Base-by-base conservation (phyloP, 2,888 invertebrate species). In the Andrena hattorfiana region DNA sequence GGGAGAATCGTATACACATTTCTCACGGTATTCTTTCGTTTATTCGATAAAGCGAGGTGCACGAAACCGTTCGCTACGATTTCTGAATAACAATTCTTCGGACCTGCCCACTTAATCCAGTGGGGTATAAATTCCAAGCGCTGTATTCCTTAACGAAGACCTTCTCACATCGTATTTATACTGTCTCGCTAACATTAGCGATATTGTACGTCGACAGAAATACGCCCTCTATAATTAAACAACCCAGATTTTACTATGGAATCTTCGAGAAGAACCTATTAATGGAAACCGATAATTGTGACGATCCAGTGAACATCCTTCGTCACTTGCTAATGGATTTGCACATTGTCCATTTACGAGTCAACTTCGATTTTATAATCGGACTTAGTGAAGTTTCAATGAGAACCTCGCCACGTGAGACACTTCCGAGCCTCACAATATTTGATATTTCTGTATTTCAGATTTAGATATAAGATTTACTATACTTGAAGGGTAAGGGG, bases 141-240 rank as follows among this genome's bases (percentile, higher is more conserved):
- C 1, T 6, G 74, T 72, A 32, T 49, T 60, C 23, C 26, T 16
- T 8, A 20, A 48, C 28, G 49, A 23, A 16, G 54, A 13, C 30
- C n/a, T 28, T 51, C 20, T 28, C n/a, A 7, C 28, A 48, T 42
- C 8, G 59, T 60, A 79, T 66, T 77, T 66, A 69, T 77, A 64
- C 54, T 48, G 48, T 30, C 42, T 42, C 30, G 23, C 63, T 51
- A 59, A 64, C 51, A 60, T 66, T 60, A 66, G 49, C 59, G 23
- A 49, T 51, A 32, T 70, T 70, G 23, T 59, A 28, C n/a, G 68
- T 13, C 20, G 42, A 70, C 69, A 30, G 69, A 77, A 79, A 79
- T 77, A 79, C 28, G 32, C 1, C 5, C 13, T 49, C 70, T 79
- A 77, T 79, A 77, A 79, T 79, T 79, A 66, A 77, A 42, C 59